Conservation (phyloP, 2,113 vertebrate species). For the Oncorhynchus keta region DNA sequence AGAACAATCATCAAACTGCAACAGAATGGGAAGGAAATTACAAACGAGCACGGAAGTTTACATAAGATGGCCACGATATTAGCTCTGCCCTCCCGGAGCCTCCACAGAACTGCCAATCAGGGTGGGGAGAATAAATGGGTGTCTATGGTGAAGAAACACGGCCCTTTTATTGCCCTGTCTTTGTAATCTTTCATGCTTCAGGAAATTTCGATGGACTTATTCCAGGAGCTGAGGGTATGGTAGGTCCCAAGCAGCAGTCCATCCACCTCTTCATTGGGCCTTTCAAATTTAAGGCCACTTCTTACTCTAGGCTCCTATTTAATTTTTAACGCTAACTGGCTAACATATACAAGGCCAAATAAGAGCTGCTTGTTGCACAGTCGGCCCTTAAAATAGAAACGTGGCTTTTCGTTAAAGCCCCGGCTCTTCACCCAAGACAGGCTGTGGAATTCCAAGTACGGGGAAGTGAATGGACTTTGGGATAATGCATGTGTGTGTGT, state of each 20-base stretch:
- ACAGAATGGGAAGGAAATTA: no score
- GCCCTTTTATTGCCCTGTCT: slow-evolving; percentile 41
- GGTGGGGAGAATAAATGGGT: slow-evolving; percentile 18
- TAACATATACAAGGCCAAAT: slow-evolving; percentile 17
- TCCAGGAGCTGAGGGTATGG: slow-evolving; percentile 49
- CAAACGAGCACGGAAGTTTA: slow-evolving; percentile 8
- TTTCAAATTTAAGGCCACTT: slow-evolving; percentile 26
- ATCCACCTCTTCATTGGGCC: slow-evolving; percentile 25
- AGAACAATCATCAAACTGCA: no score
- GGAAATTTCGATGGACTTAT: slow-evolving; percentile 46
- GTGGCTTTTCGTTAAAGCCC: slow-evolving; percentile 35
- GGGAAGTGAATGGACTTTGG: slow-evolving; percentile 15
- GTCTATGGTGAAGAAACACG: neutral
- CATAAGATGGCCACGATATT: no score
- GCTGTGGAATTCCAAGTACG: slow-evolving; percentile 19
- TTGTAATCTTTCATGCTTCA: slow-evolving; percentile 50
- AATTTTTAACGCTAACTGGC: slow-evolving; percentile 13
- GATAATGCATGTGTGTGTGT: slow-evolving; percentile 3
- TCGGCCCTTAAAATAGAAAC: slow-evolving; percentile 21
- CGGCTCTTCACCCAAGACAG: slow-evolving; percentile 17
- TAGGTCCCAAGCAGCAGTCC: neutral
- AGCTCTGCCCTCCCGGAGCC: neutral
- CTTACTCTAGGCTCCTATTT: slow-evolving; percentile 25
- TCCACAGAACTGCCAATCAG: slow-evolving; percentile 14
- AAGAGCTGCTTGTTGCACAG: slow-evolving; percentile 22